Evolutionary conservation across 2,797 vertebrate species (phyloP), one percentile per base, ranked within the genome.

Genomic region (Ptychobarbus kaznakovi): DNA sequence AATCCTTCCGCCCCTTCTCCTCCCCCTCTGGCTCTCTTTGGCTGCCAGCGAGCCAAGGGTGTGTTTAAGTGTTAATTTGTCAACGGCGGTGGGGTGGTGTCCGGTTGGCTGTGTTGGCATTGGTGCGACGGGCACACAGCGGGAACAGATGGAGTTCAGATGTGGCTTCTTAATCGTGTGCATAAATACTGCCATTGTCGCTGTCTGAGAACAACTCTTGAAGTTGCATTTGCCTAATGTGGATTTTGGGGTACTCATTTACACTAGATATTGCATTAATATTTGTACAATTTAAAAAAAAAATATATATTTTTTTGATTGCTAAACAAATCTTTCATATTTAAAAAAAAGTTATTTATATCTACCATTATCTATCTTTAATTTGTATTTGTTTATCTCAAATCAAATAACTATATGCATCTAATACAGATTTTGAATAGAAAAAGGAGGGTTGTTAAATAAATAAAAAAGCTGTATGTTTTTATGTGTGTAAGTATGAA

Each of bases 91-190:
- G 81, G 72, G 85, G 83, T 70, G 79, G 22, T 5, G 20, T 88
- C 86, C 70, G 44, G 84, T 77, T 76, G 32, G 68, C 79, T 72
- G 56, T 32, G 22, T 76, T 73, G 80, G 51, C 81, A 79, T 85
- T 35, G 68, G 83, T 84, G 73, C 6, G 15, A 83, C 63, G 25
- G 68, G 83, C 82, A 72, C 80, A 70, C 84, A 89, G 86, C 89
- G 84, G 51, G 85, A 94, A 90, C 94, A 95, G 93, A 94, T 93
- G 93, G 94, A 86, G 83, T 66, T 83, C 81, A 87, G 91, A 85
- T 73, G 69, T 85, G 77, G 77, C 42, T 86, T 90, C 91, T 91
- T 93, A 91, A 92, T 93, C 91, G 82, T 89, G 51, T 80, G 76
- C 89, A 65, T 70, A 72, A 88, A n/a, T 75, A 87, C 86, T 79